Percentiles rank a stretch among this genome's conserved stretches.
Conservation (phyloP, 2,113 vertebrate genomes). For the Oceanites oceanicus region DNA sequence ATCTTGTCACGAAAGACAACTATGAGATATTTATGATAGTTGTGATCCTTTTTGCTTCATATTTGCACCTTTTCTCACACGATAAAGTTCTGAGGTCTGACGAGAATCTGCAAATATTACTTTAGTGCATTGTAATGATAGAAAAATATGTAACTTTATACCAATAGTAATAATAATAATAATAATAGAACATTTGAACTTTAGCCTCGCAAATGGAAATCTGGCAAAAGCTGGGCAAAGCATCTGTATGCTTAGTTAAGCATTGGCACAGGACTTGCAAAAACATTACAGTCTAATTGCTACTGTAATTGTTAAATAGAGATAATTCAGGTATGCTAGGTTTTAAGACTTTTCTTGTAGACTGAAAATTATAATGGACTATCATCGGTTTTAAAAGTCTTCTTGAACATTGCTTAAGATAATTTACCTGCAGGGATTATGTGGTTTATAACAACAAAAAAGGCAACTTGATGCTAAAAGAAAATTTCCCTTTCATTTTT, state of each 20-base stretch:
- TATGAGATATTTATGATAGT: background rate
- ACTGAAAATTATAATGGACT: background rate
- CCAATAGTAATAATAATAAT: background rate
- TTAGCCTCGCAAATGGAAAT: background rate
- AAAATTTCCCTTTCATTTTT: background rate
- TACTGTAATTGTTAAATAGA: background rate
- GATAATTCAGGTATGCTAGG: background rate
- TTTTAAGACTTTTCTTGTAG: background rate
- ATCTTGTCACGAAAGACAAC: background rate
- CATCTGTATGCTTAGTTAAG: background rate
- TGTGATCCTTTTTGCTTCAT: background rate
- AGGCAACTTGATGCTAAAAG: background rate
- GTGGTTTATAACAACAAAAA: background rate
- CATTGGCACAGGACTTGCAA: background rate
- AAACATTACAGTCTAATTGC: background rate
- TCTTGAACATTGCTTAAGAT: background rate
- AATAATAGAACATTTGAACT: background rate
- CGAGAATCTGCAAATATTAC: background rate
- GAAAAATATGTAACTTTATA: background rate
- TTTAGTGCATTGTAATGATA: background rate
- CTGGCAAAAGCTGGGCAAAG: background rate
- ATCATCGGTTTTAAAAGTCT: background rate
- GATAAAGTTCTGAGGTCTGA: background rate
- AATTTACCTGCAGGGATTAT: background rate
- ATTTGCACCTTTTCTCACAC: background rate